phyloP scores from a whole-genome alignment of 2,113 vertebrate species.

The Oreochromis aureus region DNA sequence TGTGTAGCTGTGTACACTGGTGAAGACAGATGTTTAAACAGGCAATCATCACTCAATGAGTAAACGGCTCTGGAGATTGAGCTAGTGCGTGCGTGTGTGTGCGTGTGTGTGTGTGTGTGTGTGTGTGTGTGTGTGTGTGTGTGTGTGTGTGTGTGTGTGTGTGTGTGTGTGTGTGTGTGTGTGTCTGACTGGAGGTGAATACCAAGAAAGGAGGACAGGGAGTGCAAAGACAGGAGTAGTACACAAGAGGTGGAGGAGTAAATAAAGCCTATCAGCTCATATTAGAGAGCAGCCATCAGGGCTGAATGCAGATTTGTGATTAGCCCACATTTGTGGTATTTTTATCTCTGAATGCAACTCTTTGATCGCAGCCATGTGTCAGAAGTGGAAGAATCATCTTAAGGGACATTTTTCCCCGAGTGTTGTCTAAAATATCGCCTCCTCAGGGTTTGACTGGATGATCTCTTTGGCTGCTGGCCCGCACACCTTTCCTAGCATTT shows the following conservation, averaged over 20 bases:
- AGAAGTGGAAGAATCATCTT: neutral
- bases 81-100: neutral
- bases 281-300: constrained; percentile 31
- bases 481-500: neutral
- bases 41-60: constrained; percentile 52
- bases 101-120: neutral
- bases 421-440: constrained; percentile 20
- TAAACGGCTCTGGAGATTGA: constrained; percentile 41
- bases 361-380: constrained; percentile 40
- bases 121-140: neutral
- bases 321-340: constrained; percentile 55
- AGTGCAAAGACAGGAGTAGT: neutral
- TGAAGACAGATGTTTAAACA: constrained; percentile 49
- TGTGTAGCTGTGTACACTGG: constrained; percentile 1
- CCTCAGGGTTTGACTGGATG: neutral
- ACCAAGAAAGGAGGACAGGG: constrained; percentile 5
- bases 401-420: neutral
- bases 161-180: neutral
- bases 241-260: neutral
- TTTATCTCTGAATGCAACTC: constrained; percentile 30
- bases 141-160: neutral
- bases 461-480: neutral
- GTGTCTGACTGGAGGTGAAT: constrained; percentile 16
- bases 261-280: constrained; percentile 31
- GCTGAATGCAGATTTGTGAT: constrained; percentile 42